Percentiles rank a stretch among this genome's conserved stretches.
Conservation (phyloP, 1,140 invertebrate genomes). For the Lepidurus arcticus region DNA sequence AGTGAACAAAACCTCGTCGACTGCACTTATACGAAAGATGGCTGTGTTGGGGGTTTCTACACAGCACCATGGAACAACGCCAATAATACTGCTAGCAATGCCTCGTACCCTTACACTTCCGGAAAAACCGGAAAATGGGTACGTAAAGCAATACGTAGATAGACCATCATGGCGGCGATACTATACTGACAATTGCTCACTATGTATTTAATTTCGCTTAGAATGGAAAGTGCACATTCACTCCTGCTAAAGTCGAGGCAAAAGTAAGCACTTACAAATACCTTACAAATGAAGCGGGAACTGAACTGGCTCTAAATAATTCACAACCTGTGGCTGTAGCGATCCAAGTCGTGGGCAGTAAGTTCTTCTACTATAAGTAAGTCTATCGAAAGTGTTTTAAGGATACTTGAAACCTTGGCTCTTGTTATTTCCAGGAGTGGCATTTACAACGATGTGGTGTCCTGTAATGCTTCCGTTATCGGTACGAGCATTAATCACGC, state of each 20-base stretch:
- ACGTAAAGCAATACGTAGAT: neutral
- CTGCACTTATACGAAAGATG: constrained; percentile 16
- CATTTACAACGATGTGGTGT: constrained; percentile 39
- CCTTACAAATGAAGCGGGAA: neutral
- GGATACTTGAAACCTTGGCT: too few species aligned
- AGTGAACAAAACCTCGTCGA: constrained; percentile 32
- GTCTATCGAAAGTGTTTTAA: too few species aligned
- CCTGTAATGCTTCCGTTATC: constrained; percentile 34
- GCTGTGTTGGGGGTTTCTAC: constrained; percentile 29
- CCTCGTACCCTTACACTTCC: neutral
- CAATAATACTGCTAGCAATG: neutral
- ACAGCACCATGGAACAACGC: neutral
- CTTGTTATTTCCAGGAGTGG: constrained; percentile 36
- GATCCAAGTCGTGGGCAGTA: neutral
- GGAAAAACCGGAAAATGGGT: neutral
- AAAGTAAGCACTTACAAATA: neutral
- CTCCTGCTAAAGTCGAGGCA: neutral
- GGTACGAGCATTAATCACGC: constrained; percentile 44
- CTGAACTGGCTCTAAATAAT: neutral
- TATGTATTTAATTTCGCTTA: neutral
- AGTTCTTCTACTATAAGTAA: too few species aligned
- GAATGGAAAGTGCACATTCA: neutral
- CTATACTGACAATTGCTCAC: neutral
- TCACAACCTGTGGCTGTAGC: neutral
- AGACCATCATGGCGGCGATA: neutral